A percentile compares a stretch with the other conserved stretches of the same genome.
Conservation (phyloP, 2,113 vertebrate species). For the Ophthalmolycus amberensis region DNA sequence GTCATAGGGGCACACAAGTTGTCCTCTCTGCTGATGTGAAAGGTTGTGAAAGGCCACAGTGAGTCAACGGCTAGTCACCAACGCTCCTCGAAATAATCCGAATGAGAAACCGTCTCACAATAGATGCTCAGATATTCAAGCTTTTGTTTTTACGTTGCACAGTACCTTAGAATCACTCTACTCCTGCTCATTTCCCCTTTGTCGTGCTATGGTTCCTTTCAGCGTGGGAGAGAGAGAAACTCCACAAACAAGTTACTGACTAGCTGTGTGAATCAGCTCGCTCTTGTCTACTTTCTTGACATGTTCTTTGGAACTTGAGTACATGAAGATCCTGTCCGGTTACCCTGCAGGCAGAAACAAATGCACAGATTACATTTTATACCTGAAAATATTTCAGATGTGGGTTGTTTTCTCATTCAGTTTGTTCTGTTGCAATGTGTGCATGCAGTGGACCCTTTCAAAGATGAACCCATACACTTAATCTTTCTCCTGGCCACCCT, state of each 20-base stretch:
- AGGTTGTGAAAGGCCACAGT: conserved; percentile 6
- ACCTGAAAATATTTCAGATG: neutral
- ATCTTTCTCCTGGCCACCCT: conserved; percentile 22
- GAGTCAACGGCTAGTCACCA: conserved; percentile 44
- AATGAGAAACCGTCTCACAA: neutral
- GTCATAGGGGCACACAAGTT: neutral
- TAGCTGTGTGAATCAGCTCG: neutral
- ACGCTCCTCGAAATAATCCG: neutral
- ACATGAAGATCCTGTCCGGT: neutral
- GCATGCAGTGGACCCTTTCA: neutral
- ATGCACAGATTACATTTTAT: neutral
- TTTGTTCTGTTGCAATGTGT: neutral
- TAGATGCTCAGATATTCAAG: neutral
- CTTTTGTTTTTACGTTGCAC: conserved; percentile 11
- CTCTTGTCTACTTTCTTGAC: neutral
- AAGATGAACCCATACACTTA: conserved; percentile 17
- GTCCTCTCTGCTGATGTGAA: neutral
- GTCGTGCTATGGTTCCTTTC: conserved; percentile 3
- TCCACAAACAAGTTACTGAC: neutral
- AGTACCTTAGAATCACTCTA: conserved; percentile 16
- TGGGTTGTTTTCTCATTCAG: neutral
- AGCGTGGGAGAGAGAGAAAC: conserved; percentile 7
- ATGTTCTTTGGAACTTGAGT: neutral
- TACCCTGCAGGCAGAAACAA: neutral
- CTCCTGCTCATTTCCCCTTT: conserved; percentile 8